phyloP scores from a whole-genome alignment of 2,888 invertebrate genomes.

The Uloborus plumipes region DNA sequence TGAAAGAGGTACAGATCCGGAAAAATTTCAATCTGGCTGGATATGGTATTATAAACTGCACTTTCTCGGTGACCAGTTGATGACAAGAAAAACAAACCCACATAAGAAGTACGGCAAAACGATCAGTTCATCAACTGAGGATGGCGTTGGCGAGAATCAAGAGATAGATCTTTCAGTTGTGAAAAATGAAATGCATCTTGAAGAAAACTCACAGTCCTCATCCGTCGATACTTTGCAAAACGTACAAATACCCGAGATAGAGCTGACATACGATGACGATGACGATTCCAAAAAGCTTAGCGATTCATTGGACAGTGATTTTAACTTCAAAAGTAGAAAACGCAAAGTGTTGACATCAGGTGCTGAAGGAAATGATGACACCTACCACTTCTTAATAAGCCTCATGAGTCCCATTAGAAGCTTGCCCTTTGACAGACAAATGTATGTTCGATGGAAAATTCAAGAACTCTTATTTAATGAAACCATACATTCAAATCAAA shows the following conservation, averaged over 20 bases:
- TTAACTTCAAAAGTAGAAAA: not conserved
- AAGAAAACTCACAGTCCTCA: too few species aligned
- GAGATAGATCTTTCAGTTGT: not conserved
- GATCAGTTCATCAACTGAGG: not conserved
- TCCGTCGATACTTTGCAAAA: too few species aligned
- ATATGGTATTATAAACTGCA: slow-evolving; percentile 5
- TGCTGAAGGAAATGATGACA: slow-evolving; percentile 4
- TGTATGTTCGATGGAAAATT: slow-evolving; percentile 8
- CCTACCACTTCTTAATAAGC: slow-evolving; percentile 14
- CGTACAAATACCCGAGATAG: too few species aligned
- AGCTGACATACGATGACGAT: too few species aligned
- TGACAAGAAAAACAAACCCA: not conserved
- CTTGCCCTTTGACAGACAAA: slow-evolving; percentile 4
- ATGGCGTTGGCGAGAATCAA: not conserved
- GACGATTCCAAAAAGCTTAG: not conserved
- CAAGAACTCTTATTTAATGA: not conserved
- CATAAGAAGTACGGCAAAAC: not conserved
- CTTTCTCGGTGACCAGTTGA: slow-evolving; percentile 15
- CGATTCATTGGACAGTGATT: not conserved
- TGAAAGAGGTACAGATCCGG: not conserved
- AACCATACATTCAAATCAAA: not conserved
- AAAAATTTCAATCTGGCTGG: not conserved
- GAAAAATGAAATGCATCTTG: not conserved
- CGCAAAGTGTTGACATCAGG: not conserved
- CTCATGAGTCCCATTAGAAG: slow-evolving; percentile 7